These are phyloP conservation scores for Leptoteleia sp. DNA, from an alignment of 1,140 invertebrate genomes.

Conservation along the genomic window DNA sequence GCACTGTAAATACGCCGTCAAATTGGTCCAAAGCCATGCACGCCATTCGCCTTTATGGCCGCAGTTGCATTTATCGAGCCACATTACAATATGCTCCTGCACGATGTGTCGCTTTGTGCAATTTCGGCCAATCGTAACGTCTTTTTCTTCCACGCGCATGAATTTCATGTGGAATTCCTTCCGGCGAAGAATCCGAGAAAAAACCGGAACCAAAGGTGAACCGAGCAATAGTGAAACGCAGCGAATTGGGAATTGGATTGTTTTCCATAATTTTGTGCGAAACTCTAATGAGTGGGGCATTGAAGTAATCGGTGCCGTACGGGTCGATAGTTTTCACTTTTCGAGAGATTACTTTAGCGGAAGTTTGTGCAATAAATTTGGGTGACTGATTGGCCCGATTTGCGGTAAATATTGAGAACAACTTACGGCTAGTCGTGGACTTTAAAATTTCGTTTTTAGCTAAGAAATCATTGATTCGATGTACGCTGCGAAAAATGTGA, in stretches of 20 bases:
- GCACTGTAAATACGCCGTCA: slow-evolving; percentile 66
- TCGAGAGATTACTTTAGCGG: too few species aligned
- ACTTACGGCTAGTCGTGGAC: slow-evolving; percentile 25
- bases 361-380: slow-evolving; percentile 49
- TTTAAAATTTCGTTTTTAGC: slow-evolving; percentile 43
- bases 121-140: slow-evolving; percentile 33
- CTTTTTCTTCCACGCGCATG: slow-evolving; percentile 27
- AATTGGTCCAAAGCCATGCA: slow-evolving; percentile 57
- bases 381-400: slow-evolving; percentile 34
- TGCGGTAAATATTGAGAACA: slow-evolving; percentile 45
- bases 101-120: slow-evolving; percentile 46
- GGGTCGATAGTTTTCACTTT: too few species aligned
- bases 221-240: too few species aligned
- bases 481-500: too few species aligned
- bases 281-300: slow-evolving; percentile 11
- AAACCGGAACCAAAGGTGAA: too few species aligned
- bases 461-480: neutral
- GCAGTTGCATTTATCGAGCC: slow-evolving; percentile 58
- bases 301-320: slow-evolving; percentile 27
- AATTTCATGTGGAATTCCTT: too few species aligned
- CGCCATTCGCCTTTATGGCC: slow-evolving; percentile 51
- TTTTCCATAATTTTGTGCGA: slow-evolving; percentile 20
- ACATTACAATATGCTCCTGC: slow-evolving; percentile 60
- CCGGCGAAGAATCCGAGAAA: too few species aligned
- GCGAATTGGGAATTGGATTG: too few species aligned